Base-by-base conservation (phyloP, 2,888 invertebrate species). In the Drosophila nr. medialis region DNA sequence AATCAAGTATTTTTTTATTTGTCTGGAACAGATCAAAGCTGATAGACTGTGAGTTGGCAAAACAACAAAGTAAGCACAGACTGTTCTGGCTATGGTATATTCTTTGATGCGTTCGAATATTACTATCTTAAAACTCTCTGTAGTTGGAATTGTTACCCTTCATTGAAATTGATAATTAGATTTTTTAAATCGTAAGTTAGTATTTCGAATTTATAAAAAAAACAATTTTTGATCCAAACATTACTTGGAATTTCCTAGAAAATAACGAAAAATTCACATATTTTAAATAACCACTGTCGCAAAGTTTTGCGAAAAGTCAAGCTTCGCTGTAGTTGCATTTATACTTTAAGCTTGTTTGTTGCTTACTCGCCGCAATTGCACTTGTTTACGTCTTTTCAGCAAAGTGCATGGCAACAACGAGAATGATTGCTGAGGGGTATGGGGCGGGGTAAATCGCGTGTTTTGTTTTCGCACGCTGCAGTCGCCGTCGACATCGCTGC, bases 391-490 rank as follows among this genome's bases (percentile, higher is more conserved):
- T 48, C 53, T 71, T 71, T 66, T 51, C 56, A 66, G 60, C 27
- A 34, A 75, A 56, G 77, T 77, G 77, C 83, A 75, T 83, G 63
- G 86, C 86, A 84, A 88, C 83, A 42, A 51, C 29, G 38, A 8
- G 62, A 42, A 36, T 61, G 24, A 50, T 5, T 0, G 36, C 3
- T 38, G 27, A 2, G 13, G 21, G 21, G 7, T 11, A 36, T 18
- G 62, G 36, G 32, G 50, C 59, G 15, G 38, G 13, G 45, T 36
- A 64, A 49, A 62, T 74, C 73, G 80, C 77, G 38, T 70, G 76
- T 77, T 24, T 45, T 84, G 73, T 83, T 85, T 84, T 77, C 73
- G 74, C 38, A 38, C 54, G 55, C 53, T 81, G 75, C 81, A 76
- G 34, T 64, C 60, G 59, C 36, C 30, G 64, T 61, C 30, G 24